Evolutionary conservation across 1,140 invertebrate genomes (phyloP), one percentile per base, ranked within the genome.

Genomic region (Tigriopus japonicus): DNA sequence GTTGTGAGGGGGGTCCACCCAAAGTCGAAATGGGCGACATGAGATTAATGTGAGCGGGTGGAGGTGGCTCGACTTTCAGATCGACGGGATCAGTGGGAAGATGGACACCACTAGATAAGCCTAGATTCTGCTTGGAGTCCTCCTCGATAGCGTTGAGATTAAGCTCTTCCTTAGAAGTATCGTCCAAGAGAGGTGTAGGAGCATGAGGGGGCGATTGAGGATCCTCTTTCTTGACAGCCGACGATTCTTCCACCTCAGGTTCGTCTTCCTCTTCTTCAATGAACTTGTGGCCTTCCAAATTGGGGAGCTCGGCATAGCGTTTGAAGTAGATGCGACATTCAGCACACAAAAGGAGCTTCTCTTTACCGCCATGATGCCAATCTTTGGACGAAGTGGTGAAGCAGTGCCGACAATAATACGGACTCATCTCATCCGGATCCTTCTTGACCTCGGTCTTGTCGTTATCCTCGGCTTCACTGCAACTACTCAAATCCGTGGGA

Each of bases 391-490:
- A 81, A 41, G 80, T 84, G 0, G 81, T 80, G 67, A 79, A 72
- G 68, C 77, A 78, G 64, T 78, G 75, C 62, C 75, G 69, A 64
- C 77, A 80, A 49, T 71, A 67, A 67, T 76, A 74, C 35, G 70
- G 69, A 63, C 66, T 73, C 62, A 77, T 78, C 65, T 86, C 82
- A 71, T 91, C 90, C 70, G 91, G 87, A 62, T 86, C 92, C 71
- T 83, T 83, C 67, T 95, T 92, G 75, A 91, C 87, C 72, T 94
- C 90, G 66, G 86, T 93, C 56, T 88, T 87, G 56, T 88, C 93
- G 76, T 87, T 93, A 66, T 84, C 71, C 66, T 78, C 78, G 65
- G 73, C 75, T 21, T 62, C 60, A 14, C 41, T 45, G 17, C 17
- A 59, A 61, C 45, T 21, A 45, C 62, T 62, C 55, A 65, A 60